A percentile compares a stretch with the other conserved stretches of the same genome.
Conservation (phyloP, 2,888 invertebrate species). For the Orthosia gothica region DNA sequence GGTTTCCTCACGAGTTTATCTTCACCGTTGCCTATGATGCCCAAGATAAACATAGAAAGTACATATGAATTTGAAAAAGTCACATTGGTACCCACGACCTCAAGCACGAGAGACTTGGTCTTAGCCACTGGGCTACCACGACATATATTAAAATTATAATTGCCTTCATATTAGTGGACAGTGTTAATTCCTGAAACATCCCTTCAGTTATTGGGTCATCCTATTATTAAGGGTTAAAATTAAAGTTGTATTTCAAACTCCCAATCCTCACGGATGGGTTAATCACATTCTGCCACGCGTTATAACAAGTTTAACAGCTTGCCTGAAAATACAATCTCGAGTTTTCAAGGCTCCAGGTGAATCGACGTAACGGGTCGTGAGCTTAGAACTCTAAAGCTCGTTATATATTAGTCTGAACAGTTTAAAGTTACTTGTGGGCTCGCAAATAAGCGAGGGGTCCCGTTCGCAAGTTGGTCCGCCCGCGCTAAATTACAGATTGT, state of each 20-base stretch:
- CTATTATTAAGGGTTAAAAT: constrained; percentile 45
- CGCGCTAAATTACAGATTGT: constrained; percentile 88
- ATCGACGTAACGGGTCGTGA: constrained; percentile 76
- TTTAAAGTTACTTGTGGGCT: constrained; percentile 87
- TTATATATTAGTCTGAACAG: constrained; percentile 86
- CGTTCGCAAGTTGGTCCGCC: constrained; percentile 83
- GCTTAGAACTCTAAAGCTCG: constrained; percentile 80
- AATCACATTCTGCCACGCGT: constrained; percentile 57
- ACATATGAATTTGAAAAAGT: too few species aligned
- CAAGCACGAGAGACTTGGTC: too few species aligned
- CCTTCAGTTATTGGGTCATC: constrained; percentile 39
- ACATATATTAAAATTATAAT: constrained; percentile 18
- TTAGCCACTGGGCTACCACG: too few species aligned
- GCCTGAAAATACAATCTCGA: constrained; percentile 72
- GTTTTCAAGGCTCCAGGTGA: constrained; percentile 76
- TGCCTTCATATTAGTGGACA: constrained; percentile 20
- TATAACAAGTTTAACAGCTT: constrained; percentile 62
- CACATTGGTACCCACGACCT: too few species aligned
- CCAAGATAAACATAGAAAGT: too few species aligned
- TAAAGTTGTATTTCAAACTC: constrained; percentile 54
- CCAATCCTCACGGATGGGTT: constrained; percentile 52
- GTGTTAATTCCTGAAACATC: constrained; percentile 13
- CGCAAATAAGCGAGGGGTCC: constrained; percentile 85
- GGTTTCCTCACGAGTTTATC: too few species aligned
- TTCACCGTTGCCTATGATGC: too few species aligned